phyloP scores from a whole-genome alignment of 1,140 invertebrate genomes.

The Heliconius hermathena region DNA sequence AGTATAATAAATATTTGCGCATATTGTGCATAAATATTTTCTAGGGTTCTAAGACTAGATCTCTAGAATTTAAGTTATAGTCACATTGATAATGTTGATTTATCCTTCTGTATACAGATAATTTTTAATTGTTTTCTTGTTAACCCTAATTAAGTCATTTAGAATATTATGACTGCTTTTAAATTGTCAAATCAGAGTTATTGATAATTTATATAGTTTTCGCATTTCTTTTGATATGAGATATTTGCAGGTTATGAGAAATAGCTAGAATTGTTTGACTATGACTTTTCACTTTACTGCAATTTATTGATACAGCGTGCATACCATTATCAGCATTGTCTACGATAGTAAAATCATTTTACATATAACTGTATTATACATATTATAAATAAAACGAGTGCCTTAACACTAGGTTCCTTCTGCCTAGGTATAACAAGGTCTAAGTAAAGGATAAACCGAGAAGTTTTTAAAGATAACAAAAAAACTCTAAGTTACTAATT shows the following conservation, averaged over 20 bases:
- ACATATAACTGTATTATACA: too few species aligned
- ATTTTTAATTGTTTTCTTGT: too few species aligned
- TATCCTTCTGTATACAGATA: not conserved
- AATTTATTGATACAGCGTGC: not conserved
- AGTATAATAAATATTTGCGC: not conserved
- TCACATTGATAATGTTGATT: not conserved
- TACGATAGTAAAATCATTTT: too few species aligned
- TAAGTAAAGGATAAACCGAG: too few species aligned
- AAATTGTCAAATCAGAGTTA: not conserved
- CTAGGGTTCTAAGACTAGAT: too few species aligned
- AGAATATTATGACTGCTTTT: not conserved
- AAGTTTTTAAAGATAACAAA: not conserved
- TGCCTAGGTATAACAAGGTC: too few species aligned
- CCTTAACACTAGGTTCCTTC: too few species aligned
- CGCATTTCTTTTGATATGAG: not conserved
- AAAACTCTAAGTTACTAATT: not conserved
- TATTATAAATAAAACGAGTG: too few species aligned
- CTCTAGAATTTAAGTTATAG: not conserved
- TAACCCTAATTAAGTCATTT: not conserved
- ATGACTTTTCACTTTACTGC: not conserved
- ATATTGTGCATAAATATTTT: not conserved
- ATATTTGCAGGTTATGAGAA: too few species aligned
- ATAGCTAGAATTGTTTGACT: not conserved
- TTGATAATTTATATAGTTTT: not conserved
- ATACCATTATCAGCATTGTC: too few species aligned